These are phyloP conservation scores for Pediacus dermestoides DNA, from an alignment of 2,888 invertebrate genomes.

Conservation along the genomic window DNA sequence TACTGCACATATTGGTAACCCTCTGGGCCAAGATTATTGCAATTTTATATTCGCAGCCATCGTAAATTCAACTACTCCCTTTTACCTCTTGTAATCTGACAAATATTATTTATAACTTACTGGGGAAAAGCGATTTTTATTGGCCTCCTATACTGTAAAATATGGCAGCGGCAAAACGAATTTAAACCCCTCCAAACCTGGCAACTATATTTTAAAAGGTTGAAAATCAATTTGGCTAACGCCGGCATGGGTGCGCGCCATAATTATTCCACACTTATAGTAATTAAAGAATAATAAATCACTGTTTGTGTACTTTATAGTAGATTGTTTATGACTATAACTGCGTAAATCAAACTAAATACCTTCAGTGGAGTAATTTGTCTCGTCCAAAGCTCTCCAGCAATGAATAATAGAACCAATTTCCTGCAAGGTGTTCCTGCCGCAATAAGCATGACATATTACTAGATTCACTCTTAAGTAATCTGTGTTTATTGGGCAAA, in stretches of 20 bases:
- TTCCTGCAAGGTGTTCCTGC: constrained; percentile 34
- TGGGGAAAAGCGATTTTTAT: too few species aligned
- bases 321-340: constrained; percentile 9
- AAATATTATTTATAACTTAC: constrained; percentile 23
- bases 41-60: constrained; percentile 31
- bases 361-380: constrained; percentile 32
- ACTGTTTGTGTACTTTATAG: too few species aligned
- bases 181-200: too few species aligned
- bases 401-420: constrained; percentile 38
- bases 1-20: too few species aligned
- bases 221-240: too few species aligned
- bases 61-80: constrained; percentile 30
- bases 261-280: too few species aligned
- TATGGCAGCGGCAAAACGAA: too few species aligned
- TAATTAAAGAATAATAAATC: too few species aligned
- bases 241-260: too few species aligned
- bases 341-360: constrained; percentile 34
- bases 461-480: constrained; percentile 24
- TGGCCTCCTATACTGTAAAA: too few species aligned
- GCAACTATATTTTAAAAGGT: too few species aligned
- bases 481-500: constrained; percentile 23
- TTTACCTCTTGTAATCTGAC: constrained; percentile 19
- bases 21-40: constrained; percentile 27
- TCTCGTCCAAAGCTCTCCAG: constrained; percentile 28
- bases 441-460: constrained; percentile 31